Base-by-base conservation (phyloP, 2,888 invertebrate species). In the Empis livida region DNA sequence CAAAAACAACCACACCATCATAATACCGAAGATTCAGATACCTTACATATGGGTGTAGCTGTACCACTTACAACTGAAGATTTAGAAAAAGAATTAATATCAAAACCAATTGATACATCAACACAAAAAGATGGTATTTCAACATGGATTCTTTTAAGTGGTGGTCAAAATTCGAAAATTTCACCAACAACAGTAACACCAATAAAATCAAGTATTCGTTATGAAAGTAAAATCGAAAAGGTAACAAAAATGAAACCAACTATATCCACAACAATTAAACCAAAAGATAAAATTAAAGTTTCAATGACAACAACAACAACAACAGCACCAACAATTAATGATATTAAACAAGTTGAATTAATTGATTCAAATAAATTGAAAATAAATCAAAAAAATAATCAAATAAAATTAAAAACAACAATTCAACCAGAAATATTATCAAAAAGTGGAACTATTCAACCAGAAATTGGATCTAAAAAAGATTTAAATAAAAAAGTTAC, bases 131-230 rank as follows among this genome's bases (percentile, higher is more conserved):
- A 78, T 59, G 83, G 83, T 1, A 73, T 85, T 51, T 85, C 84
- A 1, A 85, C 86, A 1, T 86, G 85, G 86, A 79, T 85, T 50
- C 70, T 84, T 15, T 62, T 86, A 15, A 84, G 81, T 57, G 74
- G 10, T 23, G 10, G 72, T 71, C 15, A 62, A 62, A 3, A 63
- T 67, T 13, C 70, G 0, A 72, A 74, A 27, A 62, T 64, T 3
- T 63, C 65, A 39, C 38, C 43, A 37, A 20, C 37, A 35, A 16
- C 48, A 38, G 44, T 27, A 20, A 43, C 44, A n/a, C 68, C 68
- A 0, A 37, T 43, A 31, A 55, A 0, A 23, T 16, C 8, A 41
- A 48, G 10, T 47, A 37, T 39, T 16, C 39, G 45, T 48, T 23
- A 44, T 51, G 48, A 50, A 2, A 51, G 53, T 35, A 56, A 52